phyloP scores from a whole-genome alignment of 2,888 invertebrate species.

The Epinotia bilunana region DNA sequence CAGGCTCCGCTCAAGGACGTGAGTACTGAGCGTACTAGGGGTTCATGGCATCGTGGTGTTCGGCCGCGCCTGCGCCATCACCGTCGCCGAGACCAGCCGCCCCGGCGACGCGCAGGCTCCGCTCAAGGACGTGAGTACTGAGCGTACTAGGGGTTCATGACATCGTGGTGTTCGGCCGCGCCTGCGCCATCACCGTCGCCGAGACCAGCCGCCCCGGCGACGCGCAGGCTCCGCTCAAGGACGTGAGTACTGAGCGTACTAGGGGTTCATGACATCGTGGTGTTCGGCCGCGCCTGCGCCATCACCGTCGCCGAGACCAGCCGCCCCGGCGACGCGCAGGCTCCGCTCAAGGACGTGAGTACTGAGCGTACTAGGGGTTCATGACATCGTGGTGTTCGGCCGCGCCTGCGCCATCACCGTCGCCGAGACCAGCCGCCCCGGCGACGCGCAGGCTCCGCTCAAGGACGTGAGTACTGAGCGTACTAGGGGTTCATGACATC shows the following conservation, averaged over 20 bases:
- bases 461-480: conserved; percentile 84
- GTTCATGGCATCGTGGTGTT: conserved; percentile 95
- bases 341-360: conserved; percentile 88
- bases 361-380: no score
- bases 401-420: conserved; percentile 98
- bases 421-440: conserved; percentile 93
- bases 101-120: conserved; percentile 93
- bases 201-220: conserved; percentile 95
- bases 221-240: conserved; percentile 87
- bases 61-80: conserved; percentile 97
- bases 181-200: conserved; percentile 96
- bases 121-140: conserved; percentile 86
- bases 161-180: conserved; percentile 99
- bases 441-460: conserved; percentile 90
- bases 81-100: conserved; percentile 92
- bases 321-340: conserved; percentile 93
- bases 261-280: conserved; percentile 89
- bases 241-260: conserved; percentile 79
- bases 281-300: conserved; percentile 99
- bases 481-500: conserved; percentile 82
- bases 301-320: conserved; percentile 93
- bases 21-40: conserved; percentile 57
- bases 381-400: conserved; percentile 98
- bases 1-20: conserved; percentile 89
- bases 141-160: conserved; percentile 62